Base-by-base conservation (phyloP, 2,888 invertebrate species). In the Colostygia pectinataria region DNA sequence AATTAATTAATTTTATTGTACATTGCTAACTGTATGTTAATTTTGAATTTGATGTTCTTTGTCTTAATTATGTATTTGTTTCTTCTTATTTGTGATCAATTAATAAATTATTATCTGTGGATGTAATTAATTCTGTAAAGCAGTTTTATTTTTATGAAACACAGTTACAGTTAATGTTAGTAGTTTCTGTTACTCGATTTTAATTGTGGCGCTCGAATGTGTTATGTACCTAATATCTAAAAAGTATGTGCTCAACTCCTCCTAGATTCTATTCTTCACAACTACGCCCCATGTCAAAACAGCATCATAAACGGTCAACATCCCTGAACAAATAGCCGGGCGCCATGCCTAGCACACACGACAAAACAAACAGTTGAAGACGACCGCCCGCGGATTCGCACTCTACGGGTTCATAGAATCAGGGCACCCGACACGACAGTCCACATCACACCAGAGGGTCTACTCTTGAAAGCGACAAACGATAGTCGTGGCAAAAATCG, bases 321-420 rank as follows among this genome's bases (percentile, higher is more conserved):
- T 6, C n/a, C 44, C 45, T 51, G 47, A 36, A 34, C 54, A 59
- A 59, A 63, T 47, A 41, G 24, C 10, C 15, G 41, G 49, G 53
- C 59, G 59, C 61, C 59, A 46, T 39, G 33, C 34, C 47, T 43
- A 31, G 60, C 61, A 71, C 71, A 73, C 70, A 71, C 65, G 59
- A 61, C 67, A 72, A 74, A 72, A 68, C 71, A 77, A 77, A 77
- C 70, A 75, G 43, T 53, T 48, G 40, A 55, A 47, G 69, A 52
- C 45, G 51, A 42, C 51, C 51, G 51, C 77, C 74, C 75, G 69
- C 60, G 59, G 74, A 72, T 74, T 76, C 75, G 75, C 76, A 75
- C 73, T 70, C 66, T 65, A 62, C 48, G 53, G 71, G 66, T 74
- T 75, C 72, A 73, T 38, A 55, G 71, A 72, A 77, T 44, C 56